Evolutionary conservation across 2,113 vertebrate genomes (phyloP), one percentile per base, ranked within the genome.

Genomic region (Mastomys coucha): DNA sequence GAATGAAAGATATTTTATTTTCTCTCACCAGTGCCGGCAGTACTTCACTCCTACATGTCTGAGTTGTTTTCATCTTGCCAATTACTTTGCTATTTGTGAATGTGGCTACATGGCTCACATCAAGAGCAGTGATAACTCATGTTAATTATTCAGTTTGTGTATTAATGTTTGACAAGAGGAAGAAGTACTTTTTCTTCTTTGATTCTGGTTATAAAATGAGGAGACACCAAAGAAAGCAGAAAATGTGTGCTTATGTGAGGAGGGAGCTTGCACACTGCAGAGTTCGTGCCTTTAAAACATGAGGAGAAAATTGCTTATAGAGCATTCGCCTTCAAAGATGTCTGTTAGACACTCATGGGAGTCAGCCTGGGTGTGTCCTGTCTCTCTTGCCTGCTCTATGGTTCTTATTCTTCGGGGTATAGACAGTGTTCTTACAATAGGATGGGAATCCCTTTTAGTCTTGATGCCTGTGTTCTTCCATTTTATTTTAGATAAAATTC

Each of bases 101-200:
- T 88, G 86, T 87, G 96, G 96, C 97, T 98, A 94, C 93, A 82
- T 80, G 95, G 14, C 63, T 96, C 94, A 94, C 97, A 96, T 96
- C 86, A 73, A 95, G 80, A 97, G 95, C 85, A 93, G 93, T 49
- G 94, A 98, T 72, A 39, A 98, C 90, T 98, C 96, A 97, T 81
- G 91, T 89, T 97, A 98, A 98, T 98, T 97, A 98, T 93, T 97
- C 96, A 77, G 75, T 94, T 97, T 95, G 91, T 97, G 87, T 97
- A 89, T 91, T 97, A 96, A 90, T 86, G 95, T 93, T 94, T 97
- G 98, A 98, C 97, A 98, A 86, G 91, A 95, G 93, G 96, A 96
- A 97, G 97, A 91, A 75, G 80, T 93, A 91, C 70, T 96, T 97
- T 94, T 85, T 80, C 88, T 94, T 53, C 88, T 93, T 93, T 85